Percentiles rank a stretch among this genome's conserved stretches.
Conservation (phyloP, 2,113 vertebrate species). For the Phrynocephalus versicolor region DNA sequence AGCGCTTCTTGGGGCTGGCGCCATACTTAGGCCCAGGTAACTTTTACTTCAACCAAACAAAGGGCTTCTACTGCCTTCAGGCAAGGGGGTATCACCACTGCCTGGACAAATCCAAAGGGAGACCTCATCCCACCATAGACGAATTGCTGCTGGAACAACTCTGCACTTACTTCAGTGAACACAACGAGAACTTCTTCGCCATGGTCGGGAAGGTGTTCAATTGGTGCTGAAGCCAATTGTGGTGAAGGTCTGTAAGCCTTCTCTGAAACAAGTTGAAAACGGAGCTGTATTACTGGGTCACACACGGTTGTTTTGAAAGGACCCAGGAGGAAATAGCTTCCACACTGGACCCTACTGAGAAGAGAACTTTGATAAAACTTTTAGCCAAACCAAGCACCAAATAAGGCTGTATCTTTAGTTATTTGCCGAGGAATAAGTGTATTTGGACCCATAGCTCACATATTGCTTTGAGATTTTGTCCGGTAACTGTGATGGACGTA, state of each 20-base stretch:
- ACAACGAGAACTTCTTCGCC: slow-evolving; percentile 79
- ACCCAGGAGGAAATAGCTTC: neutral
- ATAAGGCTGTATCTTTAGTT: neutral
- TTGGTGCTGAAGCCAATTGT: slow-evolving; percentile 69
- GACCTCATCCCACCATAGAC: slow-evolving; percentile 77
- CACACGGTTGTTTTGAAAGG: neutral
- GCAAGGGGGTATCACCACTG: slow-evolving; percentile 74
- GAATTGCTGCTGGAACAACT: slow-evolving; percentile 73
- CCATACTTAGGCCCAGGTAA: slow-evolving; percentile 74
- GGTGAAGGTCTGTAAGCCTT: neutral
- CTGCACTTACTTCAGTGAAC: slow-evolving; percentile 75
- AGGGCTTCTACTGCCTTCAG: slow-evolving; percentile 83
- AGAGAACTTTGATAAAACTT: neutral
- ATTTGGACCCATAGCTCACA: no score
- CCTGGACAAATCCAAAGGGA: slow-evolving; percentile 81
- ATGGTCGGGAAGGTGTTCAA: slow-evolving; percentile 80
- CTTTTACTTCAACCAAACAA: slow-evolving; percentile 84
- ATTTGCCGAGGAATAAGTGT: neutral
- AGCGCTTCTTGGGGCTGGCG: slow-evolving; percentile 76
- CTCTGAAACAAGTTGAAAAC: neutral
- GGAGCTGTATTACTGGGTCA: neutral
- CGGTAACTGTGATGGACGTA: neutral
- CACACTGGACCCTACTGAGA: neutral
- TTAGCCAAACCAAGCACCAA: neutral
- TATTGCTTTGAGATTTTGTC: neutral